Percentiles rank a stretch among this genome's conserved stretches.
phyloP scores from a whole-genome alignment of 2,797 vertebrate genomes.

The Anomalospiza imberbis region DNA sequence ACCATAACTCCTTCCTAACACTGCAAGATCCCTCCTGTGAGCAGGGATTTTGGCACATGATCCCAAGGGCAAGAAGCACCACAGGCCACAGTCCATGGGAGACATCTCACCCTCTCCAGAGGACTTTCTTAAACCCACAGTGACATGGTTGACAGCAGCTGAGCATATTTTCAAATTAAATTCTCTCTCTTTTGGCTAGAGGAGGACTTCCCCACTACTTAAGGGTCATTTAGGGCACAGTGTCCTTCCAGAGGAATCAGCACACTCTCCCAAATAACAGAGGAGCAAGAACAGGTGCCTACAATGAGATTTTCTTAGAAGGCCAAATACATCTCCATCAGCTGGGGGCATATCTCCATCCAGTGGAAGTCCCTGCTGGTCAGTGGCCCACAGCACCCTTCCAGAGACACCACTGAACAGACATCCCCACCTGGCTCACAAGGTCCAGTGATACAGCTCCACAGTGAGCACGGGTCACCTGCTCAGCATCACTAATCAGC shows the following conservation, averaged over 20 bases:
- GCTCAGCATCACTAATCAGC: neutral
- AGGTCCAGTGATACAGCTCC: neutral
- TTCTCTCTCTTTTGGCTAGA: neutral
- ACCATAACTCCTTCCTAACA: rapidly evolving
- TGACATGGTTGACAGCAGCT: rapidly evolving
- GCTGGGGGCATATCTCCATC: rapidly evolving
- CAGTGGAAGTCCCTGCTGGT: neutral
- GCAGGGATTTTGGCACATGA: neutral
- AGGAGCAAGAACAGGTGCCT: neutral
- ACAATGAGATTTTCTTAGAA: neutral
- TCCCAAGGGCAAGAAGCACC: neutral
- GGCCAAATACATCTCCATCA: neutral
- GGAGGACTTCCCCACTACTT: neutral
- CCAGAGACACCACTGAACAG: neutral
- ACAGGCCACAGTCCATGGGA: rapidly evolving
- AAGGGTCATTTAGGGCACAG: neutral
- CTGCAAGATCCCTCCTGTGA: rapidly evolving
- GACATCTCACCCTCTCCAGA: neutral
- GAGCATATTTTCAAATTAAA: neutral
- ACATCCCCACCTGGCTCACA: rapidly evolving
- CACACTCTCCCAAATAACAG: neutral
- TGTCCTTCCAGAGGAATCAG: neutral
- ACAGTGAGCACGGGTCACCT: rapidly evolving
- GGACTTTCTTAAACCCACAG: neutral
- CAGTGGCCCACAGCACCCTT: neutral